Conservation (phyloP, 2,888 invertebrate species). For the Sipha maydis region DNA sequence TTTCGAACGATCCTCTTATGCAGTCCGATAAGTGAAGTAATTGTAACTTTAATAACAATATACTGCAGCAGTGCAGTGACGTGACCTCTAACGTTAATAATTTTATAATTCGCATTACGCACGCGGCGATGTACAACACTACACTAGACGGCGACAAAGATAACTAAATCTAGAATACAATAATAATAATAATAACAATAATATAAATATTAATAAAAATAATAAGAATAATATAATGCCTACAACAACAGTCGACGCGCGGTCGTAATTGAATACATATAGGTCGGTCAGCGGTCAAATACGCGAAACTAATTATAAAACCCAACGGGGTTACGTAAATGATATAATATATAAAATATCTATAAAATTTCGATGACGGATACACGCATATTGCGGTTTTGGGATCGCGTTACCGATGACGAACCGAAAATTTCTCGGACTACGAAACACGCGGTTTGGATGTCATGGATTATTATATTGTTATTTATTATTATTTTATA, state of each 20-base stretch:
- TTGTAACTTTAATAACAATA: background rate
- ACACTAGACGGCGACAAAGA: background rate
- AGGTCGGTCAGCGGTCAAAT: background rate
- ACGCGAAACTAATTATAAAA: conserved; percentile 11
- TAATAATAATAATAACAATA: too few relatives aligned
- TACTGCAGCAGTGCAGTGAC: too few relatives aligned
- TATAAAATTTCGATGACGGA: conserved; percentile 5
- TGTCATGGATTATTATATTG: conserved; percentile 18
- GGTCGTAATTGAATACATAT: conserved; percentile 35
- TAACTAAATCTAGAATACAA: background rate
- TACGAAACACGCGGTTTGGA: conserved; percentile 16
- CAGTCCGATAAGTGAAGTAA: background rate
- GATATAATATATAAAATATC: background rate
- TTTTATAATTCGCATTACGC: too few relatives aligned
- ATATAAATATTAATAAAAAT: background rate
- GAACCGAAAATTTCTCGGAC: conserved; percentile 23
- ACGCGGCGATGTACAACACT: background rate
- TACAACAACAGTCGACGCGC: background rate
- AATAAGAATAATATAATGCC: background rate
- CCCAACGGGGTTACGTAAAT: conserved; percentile 15
- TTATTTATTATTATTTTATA: background rate
- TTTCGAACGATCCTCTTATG: background rate
- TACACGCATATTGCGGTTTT: conserved; percentile 16
- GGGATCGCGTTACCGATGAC: conserved; percentile 51
- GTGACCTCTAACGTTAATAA: too few relatives aligned